Conservation (phyloP, 2,888 invertebrate species). For the Priocnemis perturbator region DNA sequence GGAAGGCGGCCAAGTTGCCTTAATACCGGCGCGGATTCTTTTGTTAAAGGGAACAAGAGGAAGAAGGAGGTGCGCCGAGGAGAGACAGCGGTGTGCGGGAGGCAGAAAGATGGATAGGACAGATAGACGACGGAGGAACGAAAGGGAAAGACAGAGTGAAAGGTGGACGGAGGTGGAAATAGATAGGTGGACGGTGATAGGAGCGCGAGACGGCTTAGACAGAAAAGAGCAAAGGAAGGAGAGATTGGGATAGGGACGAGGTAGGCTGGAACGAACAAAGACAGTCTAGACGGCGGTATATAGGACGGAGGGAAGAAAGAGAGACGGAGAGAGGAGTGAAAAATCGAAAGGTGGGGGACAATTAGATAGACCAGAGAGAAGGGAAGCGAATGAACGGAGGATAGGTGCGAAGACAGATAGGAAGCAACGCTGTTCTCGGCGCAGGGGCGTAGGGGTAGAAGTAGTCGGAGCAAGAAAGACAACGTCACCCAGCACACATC, state of each 20-base stretch:
- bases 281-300: slow-evolving; percentile 20
- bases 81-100: too few relatives aligned
- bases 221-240: neutral
- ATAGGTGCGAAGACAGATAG: too few relatives aligned
- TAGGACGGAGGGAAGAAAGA: too few relatives aligned
- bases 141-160: neutral
- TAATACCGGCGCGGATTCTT: neutral
- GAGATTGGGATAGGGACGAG: neutral
- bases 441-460: too few relatives aligned
- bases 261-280: slow-evolving; percentile 20
- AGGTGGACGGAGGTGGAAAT: neutral
- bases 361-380: too few relatives aligned
- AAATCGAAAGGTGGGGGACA: too few relatives aligned
- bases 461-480: too few relatives aligned
- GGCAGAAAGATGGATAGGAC: neutral
- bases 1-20: slow-evolving; percentile 2
- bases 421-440: too few relatives aligned
- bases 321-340: too few relatives aligned
- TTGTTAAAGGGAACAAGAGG: neutral
- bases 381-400: too few relatives aligned
- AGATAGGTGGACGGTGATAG: neutral
- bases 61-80: neutral
- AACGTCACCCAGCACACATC: too few relatives aligned
- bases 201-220: neutral
- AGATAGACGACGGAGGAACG: neutral